These are phyloP conservation scores for Numida meleagris DNA, from an alignment of 2,113 vertebrate species.

Conservation along the genomic window DNA sequence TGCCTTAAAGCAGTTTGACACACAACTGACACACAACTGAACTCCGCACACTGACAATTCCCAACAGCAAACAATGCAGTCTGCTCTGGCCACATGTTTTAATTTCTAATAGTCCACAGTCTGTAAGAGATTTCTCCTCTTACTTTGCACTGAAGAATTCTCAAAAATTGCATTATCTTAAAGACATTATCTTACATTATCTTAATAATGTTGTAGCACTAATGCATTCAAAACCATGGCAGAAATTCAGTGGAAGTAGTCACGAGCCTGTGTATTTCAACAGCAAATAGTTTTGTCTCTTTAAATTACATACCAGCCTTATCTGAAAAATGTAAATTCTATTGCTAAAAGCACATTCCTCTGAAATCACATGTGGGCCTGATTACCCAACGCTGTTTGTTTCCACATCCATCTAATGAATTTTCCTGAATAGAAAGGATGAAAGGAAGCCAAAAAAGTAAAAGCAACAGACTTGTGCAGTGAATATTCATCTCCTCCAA, in stretches of 20 bases:
- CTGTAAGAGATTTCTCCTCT: background rate
- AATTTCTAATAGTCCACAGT: background rate
- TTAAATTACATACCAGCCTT: conserved; percentile 54
- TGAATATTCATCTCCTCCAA: background rate
- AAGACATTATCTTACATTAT: background rate
- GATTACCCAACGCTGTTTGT: conserved; percentile 9
- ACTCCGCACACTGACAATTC: background rate
- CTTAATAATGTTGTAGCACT: background rate
- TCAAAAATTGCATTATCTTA: background rate
- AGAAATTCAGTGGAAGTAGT: background rate
- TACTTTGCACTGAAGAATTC: background rate
- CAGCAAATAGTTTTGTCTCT: conserved; percentile 28
- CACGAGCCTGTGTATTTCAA: background rate
- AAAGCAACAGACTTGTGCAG: background rate
- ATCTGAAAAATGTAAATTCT: conserved; percentile 66
- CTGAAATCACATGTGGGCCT: conserved; percentile 35
- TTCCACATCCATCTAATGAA: conserved; percentile 31
- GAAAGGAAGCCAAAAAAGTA: background rate
- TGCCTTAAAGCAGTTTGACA: conserved; percentile 10
- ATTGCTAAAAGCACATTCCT: conserved; percentile 63
- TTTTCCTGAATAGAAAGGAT: background rate
- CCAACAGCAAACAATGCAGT: background rate
- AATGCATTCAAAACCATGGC: background rate
- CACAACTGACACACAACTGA: background rate
- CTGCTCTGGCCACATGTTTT: background rate